These are phyloP conservation scores for Blastobasis adustella DNA, from an alignment of 2,888 invertebrate genomes.

Conservation along the genomic window DNA sequence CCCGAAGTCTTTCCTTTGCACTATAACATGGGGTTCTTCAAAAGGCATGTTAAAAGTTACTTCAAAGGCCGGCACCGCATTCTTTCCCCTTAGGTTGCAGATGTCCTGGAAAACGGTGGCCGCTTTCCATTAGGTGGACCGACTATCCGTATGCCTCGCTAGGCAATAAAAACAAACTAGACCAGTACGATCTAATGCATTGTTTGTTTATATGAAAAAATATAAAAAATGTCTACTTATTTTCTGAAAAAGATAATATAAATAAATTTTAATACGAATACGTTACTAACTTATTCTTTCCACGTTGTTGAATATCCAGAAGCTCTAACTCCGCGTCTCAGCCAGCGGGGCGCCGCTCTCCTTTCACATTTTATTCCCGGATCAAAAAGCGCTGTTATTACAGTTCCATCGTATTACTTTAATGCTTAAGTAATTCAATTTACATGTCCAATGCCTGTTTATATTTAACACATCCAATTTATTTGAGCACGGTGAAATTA, in stretches of 20 bases:
- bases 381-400: constrained; percentile 53
- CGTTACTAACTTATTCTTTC: constrained; percentile 9
- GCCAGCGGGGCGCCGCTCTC: constrained; percentile 38
- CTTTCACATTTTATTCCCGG: constrained; percentile 44
- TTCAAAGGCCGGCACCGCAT: too few species aligned
- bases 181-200: too few species aligned
- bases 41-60: too few species aligned
- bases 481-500: constrained; percentile 42
- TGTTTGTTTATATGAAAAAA: too few species aligned
- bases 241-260: not conserved
- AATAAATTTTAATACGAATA: not conserved
- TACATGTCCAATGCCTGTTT: constrained; percentile 32
- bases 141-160: too few species aligned
- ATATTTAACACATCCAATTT: constrained; percentile 33
- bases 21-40: too few species aligned
- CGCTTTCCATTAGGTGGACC: too few species aligned
- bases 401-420: constrained; percentile 46
- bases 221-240: too few species aligned
- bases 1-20: too few species aligned
- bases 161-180: too few species aligned
- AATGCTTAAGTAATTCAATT: constrained; percentile 51
- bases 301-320: constrained; percentile 13
- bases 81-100: too few species aligned
- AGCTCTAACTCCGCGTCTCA: constrained; percentile 14
- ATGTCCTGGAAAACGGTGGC: too few species aligned